Evolutionary conservation across 2,113 vertebrate species (phyloP).

Genomic region (Rhinolophus ferrumequinum): DNA sequence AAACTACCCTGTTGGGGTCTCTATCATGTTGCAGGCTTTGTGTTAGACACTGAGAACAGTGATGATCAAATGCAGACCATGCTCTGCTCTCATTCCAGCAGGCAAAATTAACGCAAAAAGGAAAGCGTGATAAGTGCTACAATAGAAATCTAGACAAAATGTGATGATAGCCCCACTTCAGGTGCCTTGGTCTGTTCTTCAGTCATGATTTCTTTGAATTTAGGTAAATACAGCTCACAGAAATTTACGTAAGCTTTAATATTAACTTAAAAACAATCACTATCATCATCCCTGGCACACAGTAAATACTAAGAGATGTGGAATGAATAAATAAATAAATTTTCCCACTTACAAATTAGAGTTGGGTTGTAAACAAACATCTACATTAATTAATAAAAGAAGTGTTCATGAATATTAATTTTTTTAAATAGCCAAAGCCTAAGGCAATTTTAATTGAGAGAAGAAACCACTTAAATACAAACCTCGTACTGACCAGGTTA

Average conservation of each 20-base stretch:
- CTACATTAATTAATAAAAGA: conserved; percentile 54
- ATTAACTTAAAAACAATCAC: neutral
- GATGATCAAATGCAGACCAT: neutral
- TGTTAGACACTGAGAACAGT: neutral
- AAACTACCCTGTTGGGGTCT: neutral
- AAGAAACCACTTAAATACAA: conserved; percentile 49
- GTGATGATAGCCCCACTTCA: neutral
- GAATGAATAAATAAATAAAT: conserved; percentile 37
- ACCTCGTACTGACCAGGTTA: neutral
- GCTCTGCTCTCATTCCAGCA: neutral
- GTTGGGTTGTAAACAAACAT: conserved; percentile 3
- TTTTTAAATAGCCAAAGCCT: conserved; percentile 37
- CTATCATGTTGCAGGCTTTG: neutral
- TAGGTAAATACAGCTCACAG: neutral
- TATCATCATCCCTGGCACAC: neutral
- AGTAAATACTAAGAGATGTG: neutral
- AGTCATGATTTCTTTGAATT: neutral
- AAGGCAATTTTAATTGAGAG: conserved; percentile 10
- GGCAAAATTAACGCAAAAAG: neutral
- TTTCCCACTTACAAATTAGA: conserved; percentile 48
- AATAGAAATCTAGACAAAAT: neutral
- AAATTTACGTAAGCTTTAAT: neutral
- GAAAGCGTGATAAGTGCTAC: neutral
- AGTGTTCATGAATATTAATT: conserved; percentile 25
- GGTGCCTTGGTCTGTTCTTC: neutral